Conservation (phyloP, 1,140 invertebrate species). For the Bombus ignitus region DNA sequence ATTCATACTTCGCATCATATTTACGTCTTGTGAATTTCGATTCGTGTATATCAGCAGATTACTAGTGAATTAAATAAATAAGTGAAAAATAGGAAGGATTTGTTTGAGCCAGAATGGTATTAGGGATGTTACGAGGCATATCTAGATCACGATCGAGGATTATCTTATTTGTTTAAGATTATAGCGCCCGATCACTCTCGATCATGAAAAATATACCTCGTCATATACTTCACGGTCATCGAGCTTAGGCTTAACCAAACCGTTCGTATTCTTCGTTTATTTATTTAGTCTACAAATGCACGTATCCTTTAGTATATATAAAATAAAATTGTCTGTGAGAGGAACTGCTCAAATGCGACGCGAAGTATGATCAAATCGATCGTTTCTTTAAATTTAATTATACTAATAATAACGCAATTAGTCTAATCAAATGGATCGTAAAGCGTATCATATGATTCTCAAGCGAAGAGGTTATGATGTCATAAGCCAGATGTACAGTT, state of each 20-base stretch:
- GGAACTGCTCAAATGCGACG: neutral
- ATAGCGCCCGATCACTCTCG: neutral
- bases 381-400: neutral
- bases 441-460: neutral
- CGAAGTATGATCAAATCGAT: too few species aligned
- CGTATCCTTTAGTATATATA: neutral
- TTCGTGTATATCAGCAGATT: too few species aligned
- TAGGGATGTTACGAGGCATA: neutral
- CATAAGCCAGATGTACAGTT: too few species aligned
- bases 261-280: neutral
- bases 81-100: neutral
- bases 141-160: neutral
- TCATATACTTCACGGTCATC: neutral
- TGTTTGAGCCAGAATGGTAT: neutral
- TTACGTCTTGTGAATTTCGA: too few species aligned
- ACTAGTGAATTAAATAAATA: neutral
- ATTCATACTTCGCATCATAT: too few species aligned
- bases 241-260: neutral
- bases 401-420: neutral
- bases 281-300: neutral
- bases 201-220: neutral
- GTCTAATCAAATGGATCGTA: neutral
- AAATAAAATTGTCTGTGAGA: neutral
- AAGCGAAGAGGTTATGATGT: neutral
- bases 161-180: neutral